Evolutionary conservation across 2,113 vertebrate species (phyloP).

Genomic region (Pantherophis guttatus): DNA sequence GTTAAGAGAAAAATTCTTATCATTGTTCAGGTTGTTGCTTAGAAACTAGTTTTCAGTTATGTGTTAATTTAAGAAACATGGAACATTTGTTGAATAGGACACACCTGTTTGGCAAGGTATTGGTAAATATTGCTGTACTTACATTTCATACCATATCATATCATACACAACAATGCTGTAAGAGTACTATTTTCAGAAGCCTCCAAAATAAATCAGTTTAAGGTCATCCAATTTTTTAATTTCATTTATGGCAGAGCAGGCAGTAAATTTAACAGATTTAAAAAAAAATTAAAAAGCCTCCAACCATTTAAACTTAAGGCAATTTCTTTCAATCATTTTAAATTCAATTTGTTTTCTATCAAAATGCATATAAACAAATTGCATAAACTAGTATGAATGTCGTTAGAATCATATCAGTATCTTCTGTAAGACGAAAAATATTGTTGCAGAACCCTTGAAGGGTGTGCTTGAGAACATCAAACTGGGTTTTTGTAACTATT

Average conservation of each 20-base stretch:
- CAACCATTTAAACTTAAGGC: neutral
- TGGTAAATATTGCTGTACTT: neutral
- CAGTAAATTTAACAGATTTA: neutral
- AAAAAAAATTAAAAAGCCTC: neutral
- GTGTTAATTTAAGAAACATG: neutral
- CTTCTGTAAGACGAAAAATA: neutral
- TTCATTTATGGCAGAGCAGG: neutral
- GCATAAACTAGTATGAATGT: neutral
- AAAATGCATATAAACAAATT: fast-evolving
- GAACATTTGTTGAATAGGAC: neutral
- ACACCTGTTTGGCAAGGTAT: neutral
- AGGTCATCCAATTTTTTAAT: neutral
- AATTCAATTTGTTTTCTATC: neutral
- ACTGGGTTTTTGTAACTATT: no score
- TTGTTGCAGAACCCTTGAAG: neutral
- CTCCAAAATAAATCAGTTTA: constrained; percentile 43
- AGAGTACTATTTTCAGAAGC: constrained; percentile 32
- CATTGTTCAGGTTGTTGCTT: constrained; percentile 4
- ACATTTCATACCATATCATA: neutral
- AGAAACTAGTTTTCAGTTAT: neutral
- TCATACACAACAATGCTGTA: constrained; percentile 18
- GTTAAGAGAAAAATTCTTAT: neutral
- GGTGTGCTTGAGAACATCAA: no score
- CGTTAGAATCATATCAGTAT: neutral
- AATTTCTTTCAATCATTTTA: neutral